phyloP scores from a whole-genome alignment of 2,113 vertebrate genomes.

The Tenebrosternarchus preto region DNA sequence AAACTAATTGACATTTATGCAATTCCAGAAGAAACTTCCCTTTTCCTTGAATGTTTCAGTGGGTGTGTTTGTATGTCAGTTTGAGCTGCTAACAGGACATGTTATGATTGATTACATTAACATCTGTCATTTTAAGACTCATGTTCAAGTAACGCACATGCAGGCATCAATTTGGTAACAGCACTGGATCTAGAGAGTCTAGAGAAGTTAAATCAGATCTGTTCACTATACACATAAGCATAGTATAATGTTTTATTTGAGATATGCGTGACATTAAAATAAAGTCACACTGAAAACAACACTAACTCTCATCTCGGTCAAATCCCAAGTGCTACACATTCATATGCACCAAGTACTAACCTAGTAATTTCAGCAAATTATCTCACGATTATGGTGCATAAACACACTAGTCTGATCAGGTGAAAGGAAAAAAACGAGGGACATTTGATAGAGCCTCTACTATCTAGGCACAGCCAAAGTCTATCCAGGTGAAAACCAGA shows the following conservation, averaged over 20 bases:
- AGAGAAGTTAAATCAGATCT: not conserved
- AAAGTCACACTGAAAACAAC: not conserved
- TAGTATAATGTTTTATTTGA: too few species aligned
- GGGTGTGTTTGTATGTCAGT: not conserved
- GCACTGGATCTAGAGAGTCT: not conserved
- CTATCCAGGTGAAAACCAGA: slow-evolving; percentile 47
- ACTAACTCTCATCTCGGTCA: not conserved
- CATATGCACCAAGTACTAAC: not conserved
- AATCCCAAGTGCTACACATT: not conserved
- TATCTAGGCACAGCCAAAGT: not conserved
- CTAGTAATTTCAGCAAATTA: not conserved
- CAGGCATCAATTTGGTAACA: not conserved
- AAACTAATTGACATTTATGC: slow-evolving; percentile 67
- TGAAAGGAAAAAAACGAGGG: too few species aligned
- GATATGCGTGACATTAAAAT: too few species aligned
- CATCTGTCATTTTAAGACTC: not conserved
- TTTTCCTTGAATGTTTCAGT: slow-evolving; percentile 31
- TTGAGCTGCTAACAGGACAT: slow-evolving; percentile 25
- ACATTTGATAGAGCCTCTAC: not conserved
- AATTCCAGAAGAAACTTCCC: slow-evolving; percentile 60
- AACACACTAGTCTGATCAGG: not conserved
- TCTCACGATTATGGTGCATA: not conserved
- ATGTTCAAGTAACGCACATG: not conserved
- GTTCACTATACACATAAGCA: too few species aligned
- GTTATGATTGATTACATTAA: slow-evolving; percentile 7